Base-by-base conservation (phyloP, 2,888 invertebrate genomes). In the Agrochola lota region DNA sequence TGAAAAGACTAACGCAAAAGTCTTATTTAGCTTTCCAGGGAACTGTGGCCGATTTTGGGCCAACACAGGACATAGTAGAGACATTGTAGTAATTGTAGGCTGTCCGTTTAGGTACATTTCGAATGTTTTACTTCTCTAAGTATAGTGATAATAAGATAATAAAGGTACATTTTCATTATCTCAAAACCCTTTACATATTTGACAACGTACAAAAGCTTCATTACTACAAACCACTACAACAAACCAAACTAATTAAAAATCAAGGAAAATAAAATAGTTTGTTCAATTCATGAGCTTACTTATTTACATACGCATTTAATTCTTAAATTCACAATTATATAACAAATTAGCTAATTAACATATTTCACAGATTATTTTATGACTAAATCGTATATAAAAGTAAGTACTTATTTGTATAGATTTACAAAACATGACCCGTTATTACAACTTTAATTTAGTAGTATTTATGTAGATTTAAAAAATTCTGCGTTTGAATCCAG, bases 331-430 rank as follows among this genome's bases (percentile, higher is more conserved):
- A 35, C 0, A 68, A 55, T 55, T 46, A 35, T 23, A 26, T 79
- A 46, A 80, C 17, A 43, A 79, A 49, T 46, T 23, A 35, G 6
- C 43, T 46, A 23, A 55, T 23, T 62, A 35, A 46, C n/a, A 3
- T 46, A 71, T 46, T 60, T 35, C 72, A 55, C 60, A 23, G 52
- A 46, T 46, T 46, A 46, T 35, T 62, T 55, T 26, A 23, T 43
- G 20, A 60, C 43, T 20, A 30, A 70, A 55, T 70, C 30, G n/a
- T 23, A 43, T 26, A 46, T n/a, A 46, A 35, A 71, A 76, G 9
- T 46, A n/a, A 5, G 7, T n/a, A 17, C 52, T 55, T 43, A 26
- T 43, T 55, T 11, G 30, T 17, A 11, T 46, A 60, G 52, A 12
- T 52, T 23, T 55, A 62, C 30, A 55, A 63, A 52, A 26, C 35